A percentile compares a stretch with the other conserved stretches of the same genome.
Conservation (phyloP, 2,113 vertebrate genomes). For the Physeter macrocephalus region DNA sequence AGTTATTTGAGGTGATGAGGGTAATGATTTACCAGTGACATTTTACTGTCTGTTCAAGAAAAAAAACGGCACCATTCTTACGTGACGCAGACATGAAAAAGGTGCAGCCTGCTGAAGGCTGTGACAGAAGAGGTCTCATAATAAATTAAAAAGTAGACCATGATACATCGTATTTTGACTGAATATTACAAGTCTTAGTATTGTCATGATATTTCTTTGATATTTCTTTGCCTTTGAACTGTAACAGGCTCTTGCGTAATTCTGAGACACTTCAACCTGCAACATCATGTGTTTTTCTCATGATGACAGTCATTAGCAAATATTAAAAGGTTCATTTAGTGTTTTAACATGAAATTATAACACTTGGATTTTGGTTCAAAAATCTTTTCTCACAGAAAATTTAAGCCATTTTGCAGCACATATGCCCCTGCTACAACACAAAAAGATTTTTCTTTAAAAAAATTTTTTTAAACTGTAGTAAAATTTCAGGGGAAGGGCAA, state of each 20-base stretch:
- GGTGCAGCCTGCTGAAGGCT: not conserved
- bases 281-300: conserved; percentile 26
- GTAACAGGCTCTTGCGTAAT: not conserved
- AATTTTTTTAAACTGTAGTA: not conserved
- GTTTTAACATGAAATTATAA: not conserved
- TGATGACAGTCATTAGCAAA: conserved; percentile 38
- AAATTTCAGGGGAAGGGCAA: not conserved
- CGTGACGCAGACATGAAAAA: conserved; percentile 33
- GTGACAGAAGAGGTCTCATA: conserved; percentile 20
- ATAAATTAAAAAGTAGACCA: conserved; percentile 28
- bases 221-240: not conserved
- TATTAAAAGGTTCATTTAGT: conserved; percentile 37
- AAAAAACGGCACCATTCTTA: conserved; percentile 11
- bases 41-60: conserved; percentile 24
- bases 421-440: not conserved
- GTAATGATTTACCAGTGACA: conserved; percentile 55
- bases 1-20: conserved; percentile 34
- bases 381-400: not conserved
- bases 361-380: conserved; percentile 27
- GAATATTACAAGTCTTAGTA: not conserved
- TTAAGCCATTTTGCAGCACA: not conserved
- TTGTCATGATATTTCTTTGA: not conserved
- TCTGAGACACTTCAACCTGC: not conserved
- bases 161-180: not conserved
- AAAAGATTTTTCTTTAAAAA: not conserved